Percentiles rank a stretch among this genome's conserved stretches.
phyloP scores from a whole-genome alignment of 2,113 vertebrate species.

The Bombycilla garrulus region DNA sequence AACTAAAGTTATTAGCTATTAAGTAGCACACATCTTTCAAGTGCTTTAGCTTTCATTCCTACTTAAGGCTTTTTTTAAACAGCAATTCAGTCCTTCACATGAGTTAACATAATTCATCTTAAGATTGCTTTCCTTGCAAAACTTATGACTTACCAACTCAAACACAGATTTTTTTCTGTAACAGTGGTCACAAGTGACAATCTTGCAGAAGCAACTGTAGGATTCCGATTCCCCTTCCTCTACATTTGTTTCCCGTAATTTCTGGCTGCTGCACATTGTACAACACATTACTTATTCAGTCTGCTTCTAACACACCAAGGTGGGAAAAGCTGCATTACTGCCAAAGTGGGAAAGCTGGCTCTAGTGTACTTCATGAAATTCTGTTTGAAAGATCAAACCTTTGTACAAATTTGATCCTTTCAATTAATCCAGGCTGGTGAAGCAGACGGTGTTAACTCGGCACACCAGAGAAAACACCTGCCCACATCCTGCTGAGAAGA shows the following conservation, averaged over 20 bases:
- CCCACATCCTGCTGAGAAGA: slow-evolving; percentile 8
- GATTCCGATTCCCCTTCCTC: not conserved
- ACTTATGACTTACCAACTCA: no score
- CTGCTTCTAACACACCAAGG: not conserved
- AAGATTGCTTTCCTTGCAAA: not conserved
- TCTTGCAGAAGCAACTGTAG: not conserved
- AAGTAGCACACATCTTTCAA: not conserved
- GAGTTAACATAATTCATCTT: not conserved
- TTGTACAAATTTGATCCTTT: accelerated
- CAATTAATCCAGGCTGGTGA: accelerated
- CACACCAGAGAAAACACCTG: not conserved
- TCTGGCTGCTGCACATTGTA: not conserved
- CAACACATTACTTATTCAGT: accelerated
- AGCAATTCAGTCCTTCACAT: not conserved
- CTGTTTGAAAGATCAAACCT: not conserved
- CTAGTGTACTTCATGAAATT: accelerated
- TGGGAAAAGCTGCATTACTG: not conserved
- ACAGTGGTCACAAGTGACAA: not conserved
- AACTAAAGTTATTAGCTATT: not conserved
- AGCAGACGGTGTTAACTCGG: not conserved
- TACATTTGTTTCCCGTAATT: not conserved
- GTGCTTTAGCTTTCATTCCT: not conserved
- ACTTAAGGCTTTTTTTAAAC: not conserved
- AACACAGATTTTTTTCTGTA: not conserved
- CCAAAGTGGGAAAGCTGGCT: not conserved